Conservation (phyloP, 2,888 invertebrate species). For the Tiphia femorata region DNA sequence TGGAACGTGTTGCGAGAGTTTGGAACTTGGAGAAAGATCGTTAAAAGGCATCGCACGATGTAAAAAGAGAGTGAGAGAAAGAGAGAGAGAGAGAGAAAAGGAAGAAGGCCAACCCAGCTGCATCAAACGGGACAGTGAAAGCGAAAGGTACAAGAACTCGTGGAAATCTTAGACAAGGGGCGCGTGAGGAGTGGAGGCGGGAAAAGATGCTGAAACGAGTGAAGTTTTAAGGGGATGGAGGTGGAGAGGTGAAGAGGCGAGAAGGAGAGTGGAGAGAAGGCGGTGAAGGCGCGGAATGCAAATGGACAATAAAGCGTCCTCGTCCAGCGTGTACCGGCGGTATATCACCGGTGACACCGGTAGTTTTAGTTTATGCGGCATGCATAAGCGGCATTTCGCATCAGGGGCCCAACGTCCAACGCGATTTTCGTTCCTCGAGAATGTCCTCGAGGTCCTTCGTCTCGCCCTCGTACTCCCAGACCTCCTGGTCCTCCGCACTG, state of each 20-base stretch:
- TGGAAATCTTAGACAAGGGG: neutral
- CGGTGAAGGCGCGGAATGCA: constrained; percentile 45
- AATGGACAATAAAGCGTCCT: constrained; percentile 57
- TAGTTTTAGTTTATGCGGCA: constrained; percentile 57
- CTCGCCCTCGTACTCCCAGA: neutral
- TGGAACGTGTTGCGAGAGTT: too few relatives aligned
- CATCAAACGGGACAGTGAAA: too few relatives aligned
- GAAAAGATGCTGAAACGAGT: neutral
- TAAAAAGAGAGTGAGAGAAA: constrained; percentile 2
- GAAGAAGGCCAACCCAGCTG: neutral
- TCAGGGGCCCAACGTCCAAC: constrained; percentile 35
- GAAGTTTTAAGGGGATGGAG: neutral
- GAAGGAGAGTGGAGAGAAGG: constrained; percentile 14
- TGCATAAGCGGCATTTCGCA: constrained; percentile 51
- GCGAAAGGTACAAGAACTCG: neutral
- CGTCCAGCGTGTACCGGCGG: constrained; percentile 44
- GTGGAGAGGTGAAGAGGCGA: constrained; percentile 6
- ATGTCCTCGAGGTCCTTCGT: constrained; percentile 17
- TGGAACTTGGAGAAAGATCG: neutral
- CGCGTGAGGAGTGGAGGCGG: neutral
- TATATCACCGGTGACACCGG: constrained; percentile 57
- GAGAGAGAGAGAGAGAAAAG: neutral
- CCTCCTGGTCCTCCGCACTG: constrained; percentile 5
- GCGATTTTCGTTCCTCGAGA: constrained; percentile 35
- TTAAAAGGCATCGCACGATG: neutral